Base-by-base conservation (phyloP, 2,113 vertebrate genomes). In the Aythya baeri region DNA sequence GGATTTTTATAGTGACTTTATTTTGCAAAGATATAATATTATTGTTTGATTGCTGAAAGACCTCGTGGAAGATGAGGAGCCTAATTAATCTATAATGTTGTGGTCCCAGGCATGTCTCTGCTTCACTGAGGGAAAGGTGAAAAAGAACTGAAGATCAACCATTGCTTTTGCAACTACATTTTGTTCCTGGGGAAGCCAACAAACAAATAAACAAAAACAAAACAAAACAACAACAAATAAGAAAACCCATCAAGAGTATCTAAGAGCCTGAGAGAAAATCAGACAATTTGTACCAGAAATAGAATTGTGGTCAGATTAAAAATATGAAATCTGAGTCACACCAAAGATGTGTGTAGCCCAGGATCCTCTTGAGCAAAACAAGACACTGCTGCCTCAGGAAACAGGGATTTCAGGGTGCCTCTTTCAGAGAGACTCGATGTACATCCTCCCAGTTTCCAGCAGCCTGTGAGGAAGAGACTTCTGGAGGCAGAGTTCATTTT, bases 371-470 rank as follows among this genome's bases (percentile, higher is more conserved):
- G 52, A 52, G 10, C 13, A 76, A 73, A 86, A 7, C 1, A 11
- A 49, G 68, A 50, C 0, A 1, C 7, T 61, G 17, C 38, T 59
- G 9, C 7, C 6, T 36, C 7, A 2, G 16, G 32, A 41, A 68
- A 29, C 9, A 29, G 21, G 83, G 3, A 6, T 6, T 27, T 3
- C 0, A 0, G 29, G 3, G 9, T 68, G 16, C 16, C 8, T 13
- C 22, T 63, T 59, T 55, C 8, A 29, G 26, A 91, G 20, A 3
- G 6, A 5, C 27, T 3, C 0, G 0, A 22, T 4, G 11, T 67
- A 9, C 17, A 9, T 13, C 23, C 54, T 57, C 36, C 59, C 58
- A 11, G 49, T 61, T 83, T 74, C 38, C 32, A 43, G 32, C 1
- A 1, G 6, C 38, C 62, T 17, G 9, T 72, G 72, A 67, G 34